A percentile compares a stretch with the other conserved stretches of the same genome.
Evolutionary conservation across 1,140 invertebrate species (phyloP).

Genomic region (Bombus soroeensis): DNA sequence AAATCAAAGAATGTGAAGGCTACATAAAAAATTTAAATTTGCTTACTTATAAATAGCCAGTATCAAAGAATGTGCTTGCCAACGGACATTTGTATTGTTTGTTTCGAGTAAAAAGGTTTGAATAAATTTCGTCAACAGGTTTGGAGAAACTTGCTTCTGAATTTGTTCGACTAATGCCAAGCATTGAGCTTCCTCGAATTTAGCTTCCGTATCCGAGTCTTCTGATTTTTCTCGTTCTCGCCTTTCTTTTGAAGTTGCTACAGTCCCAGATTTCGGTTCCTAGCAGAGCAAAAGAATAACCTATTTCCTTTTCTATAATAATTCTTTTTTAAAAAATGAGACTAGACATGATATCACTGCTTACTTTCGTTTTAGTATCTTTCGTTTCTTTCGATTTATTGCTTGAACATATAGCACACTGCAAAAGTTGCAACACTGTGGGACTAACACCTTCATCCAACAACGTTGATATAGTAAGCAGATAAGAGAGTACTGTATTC

Average conservation of each 20-base stretch:
- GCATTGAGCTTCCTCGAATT: slow-evolving; percentile 89
- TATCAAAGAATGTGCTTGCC: slow-evolving; percentile 96
- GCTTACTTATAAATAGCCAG: slow-evolving; percentile 92
- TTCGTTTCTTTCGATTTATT: slow-evolving; percentile 78
- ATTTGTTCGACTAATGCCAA: slow-evolving; percentile 88
- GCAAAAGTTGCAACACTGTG: slow-evolving; percentile 94
- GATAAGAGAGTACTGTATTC: slow-evolving; percentile 85
- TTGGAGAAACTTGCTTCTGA: slow-evolving; percentile 87
- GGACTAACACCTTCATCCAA: slow-evolving; percentile 97
- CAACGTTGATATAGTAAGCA: slow-evolving; percentile 82
- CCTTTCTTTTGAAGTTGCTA: slow-evolving; percentile 75
- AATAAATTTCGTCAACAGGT: slow-evolving; percentile 91
- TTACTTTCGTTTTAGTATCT: slow-evolving; percentile 72
- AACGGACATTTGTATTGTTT: slow-evolving; percentile 95
- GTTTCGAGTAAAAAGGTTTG: slow-evolving; percentile 96
- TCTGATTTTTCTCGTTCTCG: slow-evolving; percentile 88
- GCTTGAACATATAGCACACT: slow-evolving; percentile 91
- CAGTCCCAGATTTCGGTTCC: slow-evolving; percentile 79
- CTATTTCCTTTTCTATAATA: neutral
- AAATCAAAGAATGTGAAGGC: neutral
- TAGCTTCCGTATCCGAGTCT: slow-evolving; percentile 86
- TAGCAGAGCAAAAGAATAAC: slow-evolving; percentile 53
- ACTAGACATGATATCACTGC: neutral
- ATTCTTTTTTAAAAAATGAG: neutral
- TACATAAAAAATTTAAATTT: slow-evolving; percentile 13